A percentile compares a stretch with the other conserved stretches of the same genome.
Evolutionary conservation across 2,888 invertebrate species (phyloP).

Genomic region (Horisme vitalbata): DNA sequence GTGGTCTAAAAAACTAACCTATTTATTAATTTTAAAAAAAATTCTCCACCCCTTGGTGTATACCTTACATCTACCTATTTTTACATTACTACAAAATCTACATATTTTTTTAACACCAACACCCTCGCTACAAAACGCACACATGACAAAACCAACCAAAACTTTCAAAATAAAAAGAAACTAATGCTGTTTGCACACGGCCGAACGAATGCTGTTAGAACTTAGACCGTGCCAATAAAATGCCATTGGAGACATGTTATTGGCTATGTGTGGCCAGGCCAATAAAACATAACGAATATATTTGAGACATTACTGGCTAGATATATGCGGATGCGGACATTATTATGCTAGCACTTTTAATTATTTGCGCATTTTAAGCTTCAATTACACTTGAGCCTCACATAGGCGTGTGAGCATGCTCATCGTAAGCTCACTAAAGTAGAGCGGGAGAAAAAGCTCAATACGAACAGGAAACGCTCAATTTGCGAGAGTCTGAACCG

Average conservation of each 20-base stretch:
- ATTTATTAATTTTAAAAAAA: too few species aligned
- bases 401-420: too few species aligned
- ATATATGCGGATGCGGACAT: not conserved
- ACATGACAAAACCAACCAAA: constrained; percentile 28
- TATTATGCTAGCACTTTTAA: constrained; percentile 28
- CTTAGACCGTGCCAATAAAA: constrained; percentile 1
- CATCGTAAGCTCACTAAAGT: too few species aligned
- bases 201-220: not conserved
- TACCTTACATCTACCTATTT: too few species aligned
- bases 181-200: constrained; percentile 11
- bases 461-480: too few species aligned
- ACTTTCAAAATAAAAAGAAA: constrained; percentile 12
- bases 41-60: too few species aligned
- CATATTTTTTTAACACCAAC: constrained; percentile 22
- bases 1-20: too few species aligned
- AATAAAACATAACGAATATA: not conserved
- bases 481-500: too few species aligned
- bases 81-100: not conserved
- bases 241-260: not conserved
- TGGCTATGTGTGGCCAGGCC: not conserved
- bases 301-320: not conserved
- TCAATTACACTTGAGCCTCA: too few species aligned
- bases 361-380: not conserved
- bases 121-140: constrained; percentile 35
- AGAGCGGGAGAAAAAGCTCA: too few species aligned